phyloP scores from a whole-genome alignment of 1,140 invertebrate genomes.

The Cotesia glomerata region DNA sequence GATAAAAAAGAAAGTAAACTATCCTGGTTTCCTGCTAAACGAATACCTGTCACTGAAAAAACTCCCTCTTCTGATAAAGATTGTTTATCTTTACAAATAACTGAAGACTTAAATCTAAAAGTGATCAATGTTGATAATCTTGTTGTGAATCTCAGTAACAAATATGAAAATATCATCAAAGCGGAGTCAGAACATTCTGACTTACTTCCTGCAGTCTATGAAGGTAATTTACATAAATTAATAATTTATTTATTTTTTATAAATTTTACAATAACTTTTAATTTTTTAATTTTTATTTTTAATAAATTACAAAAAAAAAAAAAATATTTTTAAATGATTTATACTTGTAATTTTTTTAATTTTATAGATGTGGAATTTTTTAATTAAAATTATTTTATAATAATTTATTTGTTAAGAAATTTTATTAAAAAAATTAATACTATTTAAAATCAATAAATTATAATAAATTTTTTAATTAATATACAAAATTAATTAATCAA shows the following conservation, averaged over 20 bases:
- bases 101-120: conserved; percentile 60
- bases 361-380: too few species aligned
- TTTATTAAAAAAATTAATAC: too few species aligned
- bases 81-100: conserved; percentile 40
- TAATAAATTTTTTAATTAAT: too few species aligned
- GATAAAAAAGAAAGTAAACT: conserved; percentile 33
- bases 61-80: conserved; percentile 31
- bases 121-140: conserved; percentile 58
- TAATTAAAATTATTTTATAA: too few species aligned
- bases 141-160: conserved; percentile 50
- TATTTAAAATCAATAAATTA: too few species aligned
- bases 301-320: too few species aligned
- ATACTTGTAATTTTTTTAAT: too few species aligned
- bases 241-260: conserved; percentile 20
- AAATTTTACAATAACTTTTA: background rate
- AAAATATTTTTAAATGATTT: too few species aligned
- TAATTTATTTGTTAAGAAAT: too few species aligned
- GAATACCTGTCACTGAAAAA: conserved; percentile 41
- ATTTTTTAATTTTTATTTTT: too few species aligned
- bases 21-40: conserved; percentile 46
- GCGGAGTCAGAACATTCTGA: conserved; percentile 76
- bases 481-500: too few species aligned
- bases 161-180: conserved; percentile 60
- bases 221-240: conserved; percentile 72
- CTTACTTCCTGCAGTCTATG: conserved; percentile 73